A percentile compares a stretch with the other conserved stretches of the same genome.
Evolutionary conservation across 2,888 invertebrate species (phyloP).

Genomic region (Eupeodes latifasciatus): DNA sequence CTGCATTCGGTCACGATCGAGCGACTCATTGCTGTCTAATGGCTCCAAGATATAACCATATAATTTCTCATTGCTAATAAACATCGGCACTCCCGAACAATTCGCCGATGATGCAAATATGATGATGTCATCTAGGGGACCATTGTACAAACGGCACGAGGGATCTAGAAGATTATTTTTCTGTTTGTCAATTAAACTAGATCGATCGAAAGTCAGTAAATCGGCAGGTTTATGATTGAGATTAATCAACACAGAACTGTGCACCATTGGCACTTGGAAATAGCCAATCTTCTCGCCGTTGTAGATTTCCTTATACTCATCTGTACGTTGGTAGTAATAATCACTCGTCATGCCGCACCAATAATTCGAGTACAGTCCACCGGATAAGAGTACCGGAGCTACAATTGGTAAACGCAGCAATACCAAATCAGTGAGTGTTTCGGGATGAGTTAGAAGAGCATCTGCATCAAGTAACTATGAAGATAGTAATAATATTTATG

Average conservation of each 20-base stretch:
- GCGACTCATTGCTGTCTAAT: slow-evolving; percentile 88
- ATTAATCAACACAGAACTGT: slow-evolving; percentile 93
- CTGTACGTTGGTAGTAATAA: slow-evolving; percentile 93
- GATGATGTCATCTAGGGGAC: slow-evolving; percentile 96
- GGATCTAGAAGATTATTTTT: slow-evolving; percentile 71
- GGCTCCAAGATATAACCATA: slow-evolving; percentile 95
- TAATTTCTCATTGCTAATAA: slow-evolving; percentile 91
- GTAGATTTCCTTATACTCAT: slow-evolving; percentile 92
- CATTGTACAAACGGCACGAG: slow-evolving; percentile 86
- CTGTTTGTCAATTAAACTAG: slow-evolving; percentile 79
- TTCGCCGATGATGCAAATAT: slow-evolving; percentile 94
- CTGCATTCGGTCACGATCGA: slow-evolving; percentile 89
- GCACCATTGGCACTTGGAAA: slow-evolving; percentile 95
- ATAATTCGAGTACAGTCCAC: slow-evolving; percentile 96
- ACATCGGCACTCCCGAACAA: slow-evolving; percentile 87
- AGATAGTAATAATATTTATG: slow-evolving; percentile 71
- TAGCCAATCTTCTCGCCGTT: slow-evolving; percentile 89
- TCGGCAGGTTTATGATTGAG: slow-evolving; percentile 87
- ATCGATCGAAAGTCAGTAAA: slow-evolving; percentile 88
- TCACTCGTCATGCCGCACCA: slow-evolving; percentile 96
- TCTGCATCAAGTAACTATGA: slow-evolving; percentile 93
- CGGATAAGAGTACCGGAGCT: slow-evolving; percentile 94
- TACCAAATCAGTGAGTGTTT: slow-evolving; percentile 87
- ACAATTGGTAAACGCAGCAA: slow-evolving; percentile 87
- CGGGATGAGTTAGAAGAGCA: slow-evolving; percentile 89